These are phyloP conservation scores for Megaleporinus macrocephalus DNA, from an alignment of 2,113 vertebrate genomes.

Conservation along the genomic window DNA sequence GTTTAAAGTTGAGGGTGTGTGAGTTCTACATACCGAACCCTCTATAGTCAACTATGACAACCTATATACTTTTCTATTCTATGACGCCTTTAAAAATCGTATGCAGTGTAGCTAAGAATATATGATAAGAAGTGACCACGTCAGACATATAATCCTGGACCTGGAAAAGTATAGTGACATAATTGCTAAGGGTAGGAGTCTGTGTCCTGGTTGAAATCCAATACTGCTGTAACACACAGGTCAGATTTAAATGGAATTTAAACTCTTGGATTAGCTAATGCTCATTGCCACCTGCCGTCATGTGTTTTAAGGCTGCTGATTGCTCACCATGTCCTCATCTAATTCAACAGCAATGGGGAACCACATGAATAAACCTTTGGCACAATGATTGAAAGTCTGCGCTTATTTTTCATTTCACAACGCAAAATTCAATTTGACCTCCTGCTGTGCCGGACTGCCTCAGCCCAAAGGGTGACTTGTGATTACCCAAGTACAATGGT, in stretches of 20 bases:
- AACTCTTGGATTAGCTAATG: conserved; percentile 10
- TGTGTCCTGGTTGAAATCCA: neutral
- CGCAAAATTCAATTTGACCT: conserved; percentile 65
- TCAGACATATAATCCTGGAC: no score
- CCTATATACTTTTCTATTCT: no score
- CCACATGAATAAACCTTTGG: conserved; percentile 47
- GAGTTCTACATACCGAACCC: no score
- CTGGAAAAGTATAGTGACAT: no score
- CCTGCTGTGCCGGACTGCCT: conserved; percentile 61
- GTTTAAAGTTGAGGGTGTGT: no score
- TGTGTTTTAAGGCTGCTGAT: conserved; percentile 27
- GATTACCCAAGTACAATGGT: conserved; percentile 64
- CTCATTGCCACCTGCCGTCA: conserved; percentile 31
- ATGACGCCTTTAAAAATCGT: no score
- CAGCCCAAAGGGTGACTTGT: conserved; percentile 61
- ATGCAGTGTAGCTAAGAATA: no score
- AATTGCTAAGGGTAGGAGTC: neutral
- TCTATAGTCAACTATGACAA: no score
- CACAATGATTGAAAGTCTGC: conserved; percentile 50
- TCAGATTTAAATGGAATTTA: neutral
- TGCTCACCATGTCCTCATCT: conserved; percentile 43
- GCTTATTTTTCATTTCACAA: conserved; percentile 59
- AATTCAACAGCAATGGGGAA: conserved; percentile 35
- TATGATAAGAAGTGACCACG: no score
- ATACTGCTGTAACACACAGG: neutral